A percentile compares a stretch with the other conserved stretches of the same genome.
Conservation (phyloP, 1,140 invertebrate species). For the Saccostrea cuccullata region DNA sequence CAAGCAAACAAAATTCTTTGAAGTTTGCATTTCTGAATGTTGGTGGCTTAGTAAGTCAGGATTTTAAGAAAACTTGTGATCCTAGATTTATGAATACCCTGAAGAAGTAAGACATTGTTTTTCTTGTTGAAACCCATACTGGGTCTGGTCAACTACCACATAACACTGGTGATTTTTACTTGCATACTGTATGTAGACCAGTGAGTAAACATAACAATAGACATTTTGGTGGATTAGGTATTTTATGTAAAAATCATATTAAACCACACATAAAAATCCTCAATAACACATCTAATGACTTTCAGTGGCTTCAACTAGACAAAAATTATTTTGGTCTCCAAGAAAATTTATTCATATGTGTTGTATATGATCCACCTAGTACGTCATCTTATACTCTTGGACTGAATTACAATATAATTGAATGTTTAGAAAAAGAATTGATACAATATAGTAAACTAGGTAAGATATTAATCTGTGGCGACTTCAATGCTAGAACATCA, state of each 20-base stretch:
- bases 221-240: neutral
- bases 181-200: conserved; percentile 7
- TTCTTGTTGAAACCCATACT: conserved; percentile 17
- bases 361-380: conserved; percentile 20
- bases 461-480: conserved; percentile 29
- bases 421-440: neutral
- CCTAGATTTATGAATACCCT: neutral
- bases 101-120: conserved; percentile 3
- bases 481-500: conserved; percentile 38
- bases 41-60: no score
- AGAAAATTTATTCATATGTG: neutral
- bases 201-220: neutral
- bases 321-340: neutral
- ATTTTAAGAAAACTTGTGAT: no score
- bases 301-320: conserved; percentile 36
- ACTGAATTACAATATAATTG: neutral
- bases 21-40: no score
- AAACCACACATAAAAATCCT: no score
- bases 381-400: neutral
- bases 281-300: neutral
- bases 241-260: neutral
- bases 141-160: conserved; percentile 20
- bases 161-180: neutral
- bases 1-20: neutral
- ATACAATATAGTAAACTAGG: conserved; percentile 4